Conservation (phyloP, 1,140 invertebrate species). For the Dolichoris vasculosae region DNA sequence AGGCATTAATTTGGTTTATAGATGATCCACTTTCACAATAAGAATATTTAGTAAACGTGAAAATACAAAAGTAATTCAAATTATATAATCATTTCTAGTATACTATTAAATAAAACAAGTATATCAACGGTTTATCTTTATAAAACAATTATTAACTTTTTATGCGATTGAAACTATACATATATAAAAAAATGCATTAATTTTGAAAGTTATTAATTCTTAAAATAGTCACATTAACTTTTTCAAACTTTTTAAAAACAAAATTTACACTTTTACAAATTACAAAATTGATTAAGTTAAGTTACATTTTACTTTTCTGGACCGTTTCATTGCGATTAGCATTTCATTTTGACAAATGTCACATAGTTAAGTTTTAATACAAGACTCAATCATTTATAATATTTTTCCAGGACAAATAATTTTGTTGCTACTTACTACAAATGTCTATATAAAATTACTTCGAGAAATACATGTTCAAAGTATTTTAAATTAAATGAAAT, state of each 20-base stretch:
- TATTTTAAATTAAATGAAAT: not conserved
- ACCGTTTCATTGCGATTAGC: not conserved
- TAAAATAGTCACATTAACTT: not conserved
- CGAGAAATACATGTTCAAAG: not conserved
- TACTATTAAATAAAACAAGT: not conserved
- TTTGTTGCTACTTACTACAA: not conserved
- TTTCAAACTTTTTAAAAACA: not conserved
- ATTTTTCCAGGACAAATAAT: not conserved
- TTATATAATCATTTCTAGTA: not conserved
- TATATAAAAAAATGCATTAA: not conserved
- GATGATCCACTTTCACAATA: constrained; percentile 28
- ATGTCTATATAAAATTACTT: not conserved
- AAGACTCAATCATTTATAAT: not conserved
- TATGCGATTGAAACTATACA: not conserved
- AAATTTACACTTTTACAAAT: not conserved
- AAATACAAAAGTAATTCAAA: not conserved
- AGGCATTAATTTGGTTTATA: constrained; percentile 47
- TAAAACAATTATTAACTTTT: not conserved
- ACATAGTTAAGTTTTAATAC: not conserved
- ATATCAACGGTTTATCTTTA: not conserved
- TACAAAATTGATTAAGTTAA: not conserved
- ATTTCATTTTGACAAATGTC: constrained; percentile 23
- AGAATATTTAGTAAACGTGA: constrained; percentile 18
- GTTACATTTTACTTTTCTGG: not conserved
- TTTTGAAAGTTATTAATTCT: not conserved